Evolutionary conservation across 1,140 invertebrate genomes (phyloP).

Genomic region (Drosophila ironensis): DNA sequence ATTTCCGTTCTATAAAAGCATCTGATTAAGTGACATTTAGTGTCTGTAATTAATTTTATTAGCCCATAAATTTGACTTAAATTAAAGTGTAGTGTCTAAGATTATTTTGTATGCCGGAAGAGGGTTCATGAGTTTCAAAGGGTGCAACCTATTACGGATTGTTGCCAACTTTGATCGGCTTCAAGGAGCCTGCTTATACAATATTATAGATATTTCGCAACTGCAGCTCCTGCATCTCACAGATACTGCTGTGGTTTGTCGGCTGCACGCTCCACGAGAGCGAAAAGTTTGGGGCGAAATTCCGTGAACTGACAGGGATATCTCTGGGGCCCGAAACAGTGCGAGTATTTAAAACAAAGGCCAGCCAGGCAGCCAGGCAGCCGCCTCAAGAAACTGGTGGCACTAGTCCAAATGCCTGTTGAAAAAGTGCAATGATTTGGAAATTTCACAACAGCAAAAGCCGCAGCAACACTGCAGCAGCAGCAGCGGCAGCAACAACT

Average conservation of each 20-base stretch:
- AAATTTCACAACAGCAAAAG: conserved; percentile 76
- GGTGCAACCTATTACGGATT: too few species aligned
- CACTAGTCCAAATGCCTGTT: conserved; percentile 46
- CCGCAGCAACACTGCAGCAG: conserved; percentile 50
- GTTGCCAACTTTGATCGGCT: too few species aligned
- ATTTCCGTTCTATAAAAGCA: too few species aligned
- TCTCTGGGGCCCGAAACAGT: conserved; percentile 22
- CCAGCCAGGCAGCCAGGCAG: conserved; percentile 3
- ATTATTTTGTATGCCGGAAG: too few species aligned
- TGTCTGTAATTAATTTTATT: too few species aligned
- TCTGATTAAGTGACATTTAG: too few species aligned
- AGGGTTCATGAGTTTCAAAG: too few species aligned
- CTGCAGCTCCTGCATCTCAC: background rate
- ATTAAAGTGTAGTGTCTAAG: too few species aligned
- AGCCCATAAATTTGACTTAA: too few species aligned
- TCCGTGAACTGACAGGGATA: conserved; percentile 68
- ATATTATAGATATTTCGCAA: too few species aligned
- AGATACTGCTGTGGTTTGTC: background rate
- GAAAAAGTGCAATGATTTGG: conserved; percentile 79
- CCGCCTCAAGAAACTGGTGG: conserved; percentile 32
- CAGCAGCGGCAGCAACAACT: conserved; percentile 25
- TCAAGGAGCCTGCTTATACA: too few species aligned
- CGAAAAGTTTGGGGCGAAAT: conserved; percentile 33
- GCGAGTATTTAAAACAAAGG: conserved; percentile 26
- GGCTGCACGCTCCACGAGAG: conserved; percentile 26